These are phyloP conservation scores for Coremacera marginata DNA, from an alignment of 2,888 invertebrate species.

Conservation along the genomic window DNA sequence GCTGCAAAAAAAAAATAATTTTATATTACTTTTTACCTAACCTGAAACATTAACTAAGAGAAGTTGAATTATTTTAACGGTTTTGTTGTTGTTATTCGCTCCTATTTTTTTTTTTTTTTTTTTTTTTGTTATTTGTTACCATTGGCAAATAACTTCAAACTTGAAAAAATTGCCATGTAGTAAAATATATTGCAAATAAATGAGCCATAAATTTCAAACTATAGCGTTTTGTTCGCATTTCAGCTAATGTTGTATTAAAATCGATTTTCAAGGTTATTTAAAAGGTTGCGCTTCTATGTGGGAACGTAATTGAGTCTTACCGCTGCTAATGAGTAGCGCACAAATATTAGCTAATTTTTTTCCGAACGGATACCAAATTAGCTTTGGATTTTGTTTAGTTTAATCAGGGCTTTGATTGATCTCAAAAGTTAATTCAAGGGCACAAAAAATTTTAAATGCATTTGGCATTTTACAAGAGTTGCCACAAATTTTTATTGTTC, in stretches of 20 bases:
- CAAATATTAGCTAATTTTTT: too few species aligned
- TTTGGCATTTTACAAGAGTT: too few species aligned
- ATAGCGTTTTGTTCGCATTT: background rate
- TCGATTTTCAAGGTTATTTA: slow-evolving; percentile 1
- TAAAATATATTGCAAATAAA: too few species aligned
- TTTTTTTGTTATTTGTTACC: background rate
- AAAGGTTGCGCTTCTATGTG: slow-evolving; percentile 9
- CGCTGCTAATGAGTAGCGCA: background rate
- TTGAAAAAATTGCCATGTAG: too few species aligned
- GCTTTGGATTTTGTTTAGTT: too few species aligned
- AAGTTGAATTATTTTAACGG: slow-evolving; percentile 8
- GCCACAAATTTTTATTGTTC: too few species aligned
- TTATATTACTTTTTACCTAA: background rate
- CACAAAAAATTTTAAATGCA: too few species aligned
- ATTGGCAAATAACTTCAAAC: too few species aligned
- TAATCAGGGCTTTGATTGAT: too few species aligned
- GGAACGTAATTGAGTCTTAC: background rate
- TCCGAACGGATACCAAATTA: too few species aligned
- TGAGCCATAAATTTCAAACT: too few species aligned
- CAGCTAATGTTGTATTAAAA: slow-evolving; percentile 2
- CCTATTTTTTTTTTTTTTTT: background rate
- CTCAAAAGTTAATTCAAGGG: too few species aligned
- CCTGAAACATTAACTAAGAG: background rate
- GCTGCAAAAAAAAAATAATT: background rate
- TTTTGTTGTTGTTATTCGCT: slow-evolving; percentile 1